Evolutionary conservation across 2,797 vertebrate species (phyloP), one percentile per base, ranked within the genome.

Genomic region (Naso thynnoides): DNA sequence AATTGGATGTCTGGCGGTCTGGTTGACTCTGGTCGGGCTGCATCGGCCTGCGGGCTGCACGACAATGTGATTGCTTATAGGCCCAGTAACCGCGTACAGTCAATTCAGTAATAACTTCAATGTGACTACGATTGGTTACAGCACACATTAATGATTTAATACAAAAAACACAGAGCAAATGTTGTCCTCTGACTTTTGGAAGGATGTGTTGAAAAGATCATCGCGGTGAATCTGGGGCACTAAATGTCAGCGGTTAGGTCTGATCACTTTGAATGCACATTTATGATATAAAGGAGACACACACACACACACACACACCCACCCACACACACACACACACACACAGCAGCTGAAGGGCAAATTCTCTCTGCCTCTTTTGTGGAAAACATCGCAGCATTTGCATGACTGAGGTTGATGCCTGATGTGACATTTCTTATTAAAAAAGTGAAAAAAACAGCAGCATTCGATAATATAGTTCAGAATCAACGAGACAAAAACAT

Each of bases 61-160:
- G 19, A 10, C 61, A 53, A 29, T 29, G 24, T n/a, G 24, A 63
- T 18, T 18, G 4, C 16, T 7, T 59, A 27, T 5, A 68, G 50
- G 11, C 13, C 9, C 15, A 8, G 59, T 38, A 39, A 70, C 0
- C 27, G 26, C 9, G 16, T 42, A 13, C 2, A 53, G 70, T 49
- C 13, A 8, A 18, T 26, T 36, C 36, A 58, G 36, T 21, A 57
- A 67, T 31, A 44, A 70, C 44, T 52, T 64, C 8, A 45, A 54
- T 45, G 55, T 67, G 72, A 83, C 49, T 36, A 2, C 2, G 55
- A 57, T 70, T 27, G 8, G 58, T 58, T 14, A 61, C 21, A 36
- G 60, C 18, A 18, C 10, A 18, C 9, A 45, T 39, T 19, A 23
- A 57, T 24, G 3, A 66, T 39, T 48, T n/a, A 47, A 56, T 0